Conservation (phyloP, 2,888 invertebrate species). For the Lithophane socia region DNA sequence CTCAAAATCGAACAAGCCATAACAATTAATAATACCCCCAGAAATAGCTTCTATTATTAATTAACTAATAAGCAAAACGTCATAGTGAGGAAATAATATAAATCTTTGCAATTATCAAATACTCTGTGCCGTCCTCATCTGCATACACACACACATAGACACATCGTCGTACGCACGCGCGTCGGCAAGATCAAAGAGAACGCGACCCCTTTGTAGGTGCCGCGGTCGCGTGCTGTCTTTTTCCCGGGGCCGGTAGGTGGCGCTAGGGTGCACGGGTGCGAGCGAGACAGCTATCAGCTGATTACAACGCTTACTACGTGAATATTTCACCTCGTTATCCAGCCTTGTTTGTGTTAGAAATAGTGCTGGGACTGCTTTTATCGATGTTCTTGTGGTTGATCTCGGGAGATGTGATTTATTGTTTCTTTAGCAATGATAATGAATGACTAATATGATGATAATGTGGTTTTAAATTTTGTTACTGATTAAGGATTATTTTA, state of each 20-base stretch:
- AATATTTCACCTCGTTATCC: constrained; percentile 91
- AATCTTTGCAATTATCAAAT: constrained; percentile 91
- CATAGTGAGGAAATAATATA: constrained; percentile 77
- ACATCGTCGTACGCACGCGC: constrained; percentile 85
- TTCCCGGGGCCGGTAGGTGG: constrained; percentile 80
- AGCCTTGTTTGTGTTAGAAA: constrained; percentile 89
- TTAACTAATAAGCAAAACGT: constrained; percentile 66
- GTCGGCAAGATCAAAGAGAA: constrained; percentile 88
- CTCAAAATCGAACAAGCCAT: constrained; percentile 29
- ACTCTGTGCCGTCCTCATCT: constrained; percentile 86
- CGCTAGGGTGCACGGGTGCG: constrained; percentile 77
- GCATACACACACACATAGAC: constrained; percentile 84
- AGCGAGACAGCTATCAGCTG: constrained; percentile 82
- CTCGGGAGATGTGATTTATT: constrained; percentile 68
- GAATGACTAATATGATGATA: constrained; percentile 32
- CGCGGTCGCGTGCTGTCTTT: constrained; percentile 88
- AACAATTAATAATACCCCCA: constrained; percentile 37
- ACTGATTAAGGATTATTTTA: constrained; percentile 26
- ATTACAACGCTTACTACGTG: constrained; percentile 89
- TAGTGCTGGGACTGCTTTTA: constrained; percentile 77
- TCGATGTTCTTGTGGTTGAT: constrained; percentile 74
- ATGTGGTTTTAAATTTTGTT: constrained; percentile 31
- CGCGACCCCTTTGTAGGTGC: constrained; percentile 89
- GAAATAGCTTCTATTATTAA: constrained; percentile 63
- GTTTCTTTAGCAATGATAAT: constrained; percentile 65